Evolutionary conservation across 2,797 vertebrate species (phyloP).

Genomic region (Eupleurogrammus muticus): DNA sequence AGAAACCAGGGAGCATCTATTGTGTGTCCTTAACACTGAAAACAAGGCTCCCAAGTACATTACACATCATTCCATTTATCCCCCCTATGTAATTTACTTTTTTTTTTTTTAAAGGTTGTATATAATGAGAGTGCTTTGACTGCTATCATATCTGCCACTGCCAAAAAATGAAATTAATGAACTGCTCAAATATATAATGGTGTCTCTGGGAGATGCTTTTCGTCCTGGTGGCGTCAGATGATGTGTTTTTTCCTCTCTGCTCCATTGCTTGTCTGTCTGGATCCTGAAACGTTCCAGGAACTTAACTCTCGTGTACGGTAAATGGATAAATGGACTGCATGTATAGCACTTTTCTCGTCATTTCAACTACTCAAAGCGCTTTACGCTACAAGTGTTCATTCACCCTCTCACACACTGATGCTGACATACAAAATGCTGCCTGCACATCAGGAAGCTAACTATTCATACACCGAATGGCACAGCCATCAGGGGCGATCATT

Average conservation of each 20-base stretch:
- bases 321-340: too few relatives aligned
- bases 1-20: slow-evolving; percentile 32
- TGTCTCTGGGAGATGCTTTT: slow-evolving; percentile 15
- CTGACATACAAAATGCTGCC: too few relatives aligned
- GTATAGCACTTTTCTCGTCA: too few relatives aligned
- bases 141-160: slow-evolving; percentile 9
- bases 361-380: too few relatives aligned
- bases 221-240: slow-evolving; percentile 3
- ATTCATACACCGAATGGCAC: too few relatives aligned
- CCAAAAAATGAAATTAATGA: slow-evolving; percentile 27
- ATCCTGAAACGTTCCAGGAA: slow-evolving; percentile 32
- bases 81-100: not conserved
- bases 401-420: too few relatives aligned
- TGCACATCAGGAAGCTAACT: too few relatives aligned
- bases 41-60: slow-evolving; percentile 6
- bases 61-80: slow-evolving; percentile 21
- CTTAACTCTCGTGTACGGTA: slow-evolving; percentile 15
- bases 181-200: slow-evolving; percentile 24
- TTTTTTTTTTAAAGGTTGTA: slow-evolving; percentile 1
- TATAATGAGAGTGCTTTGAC: not conserved
- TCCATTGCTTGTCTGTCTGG: not conserved
- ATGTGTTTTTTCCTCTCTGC: slow-evolving; percentile 20
- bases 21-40: slow-evolving; percentile 14
- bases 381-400: too few relatives aligned
- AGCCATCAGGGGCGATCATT: too few relatives aligned